A percentile compares a stretch with the other conserved stretches of the same genome.
phyloP scores from a whole-genome alignment of 2,113 vertebrate species.

The Cyprinodon tularosa region DNA sequence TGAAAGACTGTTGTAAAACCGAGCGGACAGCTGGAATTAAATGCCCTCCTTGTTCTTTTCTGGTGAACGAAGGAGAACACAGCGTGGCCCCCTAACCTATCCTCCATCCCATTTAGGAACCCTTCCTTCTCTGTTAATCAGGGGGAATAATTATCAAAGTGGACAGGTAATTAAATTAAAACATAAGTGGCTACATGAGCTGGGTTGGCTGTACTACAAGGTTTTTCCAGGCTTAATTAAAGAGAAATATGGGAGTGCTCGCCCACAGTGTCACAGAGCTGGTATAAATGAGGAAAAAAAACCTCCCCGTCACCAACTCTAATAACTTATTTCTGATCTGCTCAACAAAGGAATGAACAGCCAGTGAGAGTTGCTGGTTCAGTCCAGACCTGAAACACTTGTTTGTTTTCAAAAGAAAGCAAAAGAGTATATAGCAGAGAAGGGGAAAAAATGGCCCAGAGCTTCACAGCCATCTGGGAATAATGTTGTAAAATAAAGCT shows the following conservation, averaged over 20 bases:
- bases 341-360: conserved; percentile 20
- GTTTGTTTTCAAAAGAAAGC: conserved; percentile 59
- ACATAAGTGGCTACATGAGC: conserved; percentile 83
- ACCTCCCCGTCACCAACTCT: conserved; percentile 49
- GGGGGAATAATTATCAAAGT: conserved; percentile 84
- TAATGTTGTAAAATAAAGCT: conserved; percentile 69
- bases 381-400: conserved; percentile 6
- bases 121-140: conserved; percentile 81
- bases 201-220: conserved; percentile 79
- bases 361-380: neutral
- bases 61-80: conserved; percentile 50
- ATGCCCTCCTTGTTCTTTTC: conserved; percentile 51
- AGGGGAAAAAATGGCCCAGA: neutral
- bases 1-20: conserved; percentile 22
- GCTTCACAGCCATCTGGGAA: conserved; percentile 68
- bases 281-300: conserved; percentile 57
- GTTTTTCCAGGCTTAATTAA: conserved; percentile 80
- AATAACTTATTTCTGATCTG: conserved; percentile 59
- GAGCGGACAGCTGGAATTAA: conserved; percentile 34
- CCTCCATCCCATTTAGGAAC: conserved; percentile 73
- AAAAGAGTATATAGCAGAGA: conserved; percentile 39
- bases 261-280: conserved; percentile 72
- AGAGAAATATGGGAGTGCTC: conserved; percentile 79
- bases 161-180: conserved; percentile 87
- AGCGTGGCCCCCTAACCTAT: conserved; percentile 66